Evolutionary conservation across 1,140 invertebrate species (phyloP), one percentile per base, ranked within the genome.

Genomic region (Periplaneta americana): DNA sequence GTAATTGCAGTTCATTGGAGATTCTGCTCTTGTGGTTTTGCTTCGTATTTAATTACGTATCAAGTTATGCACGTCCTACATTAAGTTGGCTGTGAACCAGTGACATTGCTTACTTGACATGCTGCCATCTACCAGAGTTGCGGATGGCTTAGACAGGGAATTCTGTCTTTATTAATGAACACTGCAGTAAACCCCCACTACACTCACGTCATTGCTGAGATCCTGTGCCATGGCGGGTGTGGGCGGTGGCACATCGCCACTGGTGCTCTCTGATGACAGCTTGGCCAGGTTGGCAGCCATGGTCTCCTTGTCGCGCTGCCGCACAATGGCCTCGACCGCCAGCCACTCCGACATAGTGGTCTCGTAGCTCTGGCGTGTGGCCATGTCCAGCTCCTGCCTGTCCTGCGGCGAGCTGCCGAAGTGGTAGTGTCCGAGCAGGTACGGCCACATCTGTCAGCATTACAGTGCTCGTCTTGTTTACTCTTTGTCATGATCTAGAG

Each of bases 271-370:
- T n/a, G 89, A 90, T 0, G 91, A 91, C 28, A 91, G 85, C 85
- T 90, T 91, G 10, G 91, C 91, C 33, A 92, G 83, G 85, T 92
- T 92, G 18, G 91, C 91, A 34, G 91, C 92, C 88, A 91, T 90
- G 13, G 87, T 89, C 85, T 92, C 94, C 83, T 95, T 94, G 85
- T 98, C 97, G 82, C 94, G 86, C 86, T 98, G 96, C 81, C 93
- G 87, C 1, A 98, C 96, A 82, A 98, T 97, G 0, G 96, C 96
- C 87, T 98, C 97, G 1, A 98, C 96, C 2, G 95, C 96, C 78
- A 97, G 87, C 97, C 97, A 98, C 86, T 98, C 97, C 0, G 96
- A 96, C 96, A 97, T 97, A 4, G 94, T 96, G 11, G 95, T 94
- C 88, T 98, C 96, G 85, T 97, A 97, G 82, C 93, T 91, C 79